Evolutionary conservation across 2,797 vertebrate genomes (phyloP), one percentile per base, ranked within the genome.

Genomic region (Leptodactylus fallax): DNA sequence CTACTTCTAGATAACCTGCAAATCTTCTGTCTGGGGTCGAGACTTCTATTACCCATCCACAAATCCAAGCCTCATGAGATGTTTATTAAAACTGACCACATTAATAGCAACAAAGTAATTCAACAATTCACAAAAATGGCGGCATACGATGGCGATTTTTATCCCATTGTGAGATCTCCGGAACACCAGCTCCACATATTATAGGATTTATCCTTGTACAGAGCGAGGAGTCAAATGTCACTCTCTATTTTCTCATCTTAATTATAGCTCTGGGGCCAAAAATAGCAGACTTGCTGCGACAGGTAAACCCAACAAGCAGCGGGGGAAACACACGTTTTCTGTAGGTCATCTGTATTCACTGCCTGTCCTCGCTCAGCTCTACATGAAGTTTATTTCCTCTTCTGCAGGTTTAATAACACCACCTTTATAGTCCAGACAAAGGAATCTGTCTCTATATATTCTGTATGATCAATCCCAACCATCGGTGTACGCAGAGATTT

Each of bases 231-330:
- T 60, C 67, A 71, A 69, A 67, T 69, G 47, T 55, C 23, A n/a
- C 49, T 3, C 82, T 25, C 36, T 63, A 85, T 77, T 77, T 81
- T 72, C 79, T 56, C 65, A 87, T 27, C 53, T 85, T 87, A 87
- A 87, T 87, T 82, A 87, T 60, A 87, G 67, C 79, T 87, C 53
- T 82, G 60, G 56, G 86, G 79, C 27, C 79, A 76, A 60, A 87
- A 87, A 87, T 82, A 87, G 79, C 86, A 74, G 21, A 81, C 86
- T 47, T 79, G 85, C 79, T 87, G 55, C 21, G 69, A 63, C 79
- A 87, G 69, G 86, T 74, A 81, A 61, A 81, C 25, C 61, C 21
- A 74, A 25, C 14, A 21, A 76, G 53, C n/a, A 87, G 56, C 56
- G 13, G 16, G 67, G 27, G 53, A 25, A 49, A 74, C 27, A 49